A percentile compares a stretch with the other conserved stretches of the same genome.
These are phyloP conservation scores for Strigamia maritima DNA, from an alignment of 2,888 invertebrate species.

Conservation along the genomic window DNA sequence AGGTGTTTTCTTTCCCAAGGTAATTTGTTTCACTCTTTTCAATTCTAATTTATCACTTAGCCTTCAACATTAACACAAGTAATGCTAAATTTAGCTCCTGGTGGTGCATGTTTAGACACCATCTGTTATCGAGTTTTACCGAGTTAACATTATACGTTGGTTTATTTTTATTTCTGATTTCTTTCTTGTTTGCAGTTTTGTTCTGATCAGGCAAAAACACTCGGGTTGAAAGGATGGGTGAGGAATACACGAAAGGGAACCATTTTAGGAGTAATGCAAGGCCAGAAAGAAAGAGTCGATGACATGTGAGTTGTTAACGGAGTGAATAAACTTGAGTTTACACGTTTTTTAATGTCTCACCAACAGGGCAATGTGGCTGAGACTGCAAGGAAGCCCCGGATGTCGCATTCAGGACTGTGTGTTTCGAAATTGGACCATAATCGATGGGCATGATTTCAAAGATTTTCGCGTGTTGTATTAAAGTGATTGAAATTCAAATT, in stretches of 20 bases:
- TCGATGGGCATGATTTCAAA: slow-evolving; percentile 65
- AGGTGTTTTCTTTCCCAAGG: background rate
- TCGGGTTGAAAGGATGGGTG: slow-evolving; percentile 83
- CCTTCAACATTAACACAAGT: background rate
- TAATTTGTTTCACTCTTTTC: no score
- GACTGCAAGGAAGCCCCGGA: slow-evolving; percentile 49
- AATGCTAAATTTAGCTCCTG: background rate
- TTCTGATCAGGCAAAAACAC: slow-evolving; percentile 69
- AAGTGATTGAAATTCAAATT: background rate
- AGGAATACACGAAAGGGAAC: slow-evolving; percentile 85
- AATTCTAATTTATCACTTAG: background rate
- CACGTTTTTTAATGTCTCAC: background rate
- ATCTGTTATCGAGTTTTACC: background rate
- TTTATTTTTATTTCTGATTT: background rate
- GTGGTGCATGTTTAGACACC: background rate
- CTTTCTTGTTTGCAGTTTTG: slow-evolving; percentile 68
- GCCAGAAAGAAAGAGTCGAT: slow-evolving; percentile 70
- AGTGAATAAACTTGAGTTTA: background rate
- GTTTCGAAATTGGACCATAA: slow-evolving; percentile 63
- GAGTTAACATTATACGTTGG: background rate
- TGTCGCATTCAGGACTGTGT: slow-evolving; percentile 49
- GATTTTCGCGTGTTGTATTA: slow-evolving; percentile 65
- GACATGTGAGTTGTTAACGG: slow-evolving; percentile 68
- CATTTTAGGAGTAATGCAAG: slow-evolving; percentile 85
- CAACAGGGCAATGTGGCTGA: slow-evolving; percentile 48